phyloP scores from a whole-genome alignment of 2,113 vertebrate species.

The Myrmecobius fasciatus region DNA sequence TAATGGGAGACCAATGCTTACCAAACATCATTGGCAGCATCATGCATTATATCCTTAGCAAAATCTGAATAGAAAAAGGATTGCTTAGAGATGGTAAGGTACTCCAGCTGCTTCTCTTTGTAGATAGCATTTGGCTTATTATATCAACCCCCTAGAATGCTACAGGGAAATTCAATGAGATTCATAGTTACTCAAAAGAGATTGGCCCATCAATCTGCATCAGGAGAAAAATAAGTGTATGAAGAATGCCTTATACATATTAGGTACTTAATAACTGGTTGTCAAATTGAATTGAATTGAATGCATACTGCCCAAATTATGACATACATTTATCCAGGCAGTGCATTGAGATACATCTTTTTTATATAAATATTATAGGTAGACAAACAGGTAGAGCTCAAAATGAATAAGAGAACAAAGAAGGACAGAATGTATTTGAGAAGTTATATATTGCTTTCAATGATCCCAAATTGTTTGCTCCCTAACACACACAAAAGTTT shows the following conservation, averaged over 20 bases:
- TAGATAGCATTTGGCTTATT: neutral
- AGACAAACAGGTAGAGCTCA: neutral
- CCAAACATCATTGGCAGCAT: neutral
- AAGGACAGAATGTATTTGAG: neutral
- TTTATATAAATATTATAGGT: neutral
- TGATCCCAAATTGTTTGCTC: neutral
- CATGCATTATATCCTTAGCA: neutral
- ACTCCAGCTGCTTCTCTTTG: neutral
- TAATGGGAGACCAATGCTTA: neutral
- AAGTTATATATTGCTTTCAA: neutral
- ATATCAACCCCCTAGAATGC: neutral
- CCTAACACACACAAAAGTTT: neutral
- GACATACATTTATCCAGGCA: neutral
- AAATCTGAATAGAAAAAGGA: neutral
- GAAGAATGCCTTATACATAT: neutral
- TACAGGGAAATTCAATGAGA: neutral
- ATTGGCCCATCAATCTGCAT: neutral
- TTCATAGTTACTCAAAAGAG: neutral
- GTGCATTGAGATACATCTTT: neutral
- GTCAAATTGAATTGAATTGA: neutral
- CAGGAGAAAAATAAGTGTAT: neutral
- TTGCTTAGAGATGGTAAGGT: neutral
- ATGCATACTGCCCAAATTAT: neutral
- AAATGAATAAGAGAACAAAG: neutral
- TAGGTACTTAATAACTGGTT: conserved; percentile 2